phyloP scores from a whole-genome alignment of 2,113 vertebrate genomes.

The Salminus brasiliensis region DNA sequence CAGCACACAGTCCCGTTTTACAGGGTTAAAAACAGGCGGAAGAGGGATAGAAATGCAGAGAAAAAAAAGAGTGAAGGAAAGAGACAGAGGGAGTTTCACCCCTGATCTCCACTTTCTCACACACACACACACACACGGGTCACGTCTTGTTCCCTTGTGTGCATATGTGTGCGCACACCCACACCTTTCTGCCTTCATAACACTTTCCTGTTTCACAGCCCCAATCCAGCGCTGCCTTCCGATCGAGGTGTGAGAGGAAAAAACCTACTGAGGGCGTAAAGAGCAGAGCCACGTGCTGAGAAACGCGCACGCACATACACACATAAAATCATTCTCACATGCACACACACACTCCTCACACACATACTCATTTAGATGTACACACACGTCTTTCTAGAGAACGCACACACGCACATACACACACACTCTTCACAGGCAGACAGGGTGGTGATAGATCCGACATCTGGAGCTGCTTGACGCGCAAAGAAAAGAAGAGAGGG shows the following conservation, averaged over 20 bases:
- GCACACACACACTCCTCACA: conserved; percentile 48
- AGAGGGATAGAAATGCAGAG: conserved; percentile 4
- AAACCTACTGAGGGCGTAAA: conserved; percentile 67
- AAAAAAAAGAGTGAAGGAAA: neutral
- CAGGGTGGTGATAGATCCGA: conserved; percentile 81
- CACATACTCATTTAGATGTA: conserved; percentile 29
- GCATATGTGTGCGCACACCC: conserved; percentile 21
- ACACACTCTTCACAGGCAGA: conserved; percentile 68
- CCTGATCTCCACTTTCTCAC: conserved; percentile 43
- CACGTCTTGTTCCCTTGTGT: conserved; percentile 47
- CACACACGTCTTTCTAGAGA: conserved; percentile 32
- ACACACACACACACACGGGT: conserved; percentile 10
- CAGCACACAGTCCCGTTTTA: neutral
- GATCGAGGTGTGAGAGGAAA: conserved; percentile 70
- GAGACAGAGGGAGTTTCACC: conserved; percentile 36
- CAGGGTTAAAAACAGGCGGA: conserved; percentile 20
- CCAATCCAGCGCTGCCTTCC: conserved; percentile 62
- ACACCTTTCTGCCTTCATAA: conserved; percentile 60
- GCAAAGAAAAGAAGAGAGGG: conserved; percentile 66
- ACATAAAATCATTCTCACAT: conserved; percentile 46
- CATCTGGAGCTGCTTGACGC: conserved; percentile 79
- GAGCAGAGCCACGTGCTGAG: conserved; percentile 48
- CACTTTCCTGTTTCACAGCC: conserved; percentile 72
- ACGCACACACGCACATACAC: conserved; percentile 26
- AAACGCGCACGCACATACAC: conserved; percentile 16